Percentiles rank a stretch among this genome's conserved stretches.
Conservation (phyloP, 2,797 vertebrate genomes). For the Tangara arthus region DNA sequence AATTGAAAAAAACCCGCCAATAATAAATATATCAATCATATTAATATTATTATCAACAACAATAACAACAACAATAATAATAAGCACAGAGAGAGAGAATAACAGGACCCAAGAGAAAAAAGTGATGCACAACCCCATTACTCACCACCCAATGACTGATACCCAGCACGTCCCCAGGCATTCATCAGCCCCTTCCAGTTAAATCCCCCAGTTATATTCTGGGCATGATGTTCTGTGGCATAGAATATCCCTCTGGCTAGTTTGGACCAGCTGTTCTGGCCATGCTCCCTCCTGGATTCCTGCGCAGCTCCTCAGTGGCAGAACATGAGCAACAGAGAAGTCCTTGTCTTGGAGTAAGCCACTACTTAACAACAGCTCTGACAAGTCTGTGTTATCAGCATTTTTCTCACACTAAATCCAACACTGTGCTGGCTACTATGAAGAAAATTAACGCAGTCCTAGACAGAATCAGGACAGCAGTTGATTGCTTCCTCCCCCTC, state of each 20-base stretch:
- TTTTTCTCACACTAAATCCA: not conserved
- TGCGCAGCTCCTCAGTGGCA: not conserved
- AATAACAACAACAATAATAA: not conserved
- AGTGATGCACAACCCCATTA: not conserved
- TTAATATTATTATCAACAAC: not conserved
- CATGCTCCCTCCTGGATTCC: not conserved
- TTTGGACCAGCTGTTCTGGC: not conserved
- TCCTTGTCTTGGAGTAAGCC: not conserved
- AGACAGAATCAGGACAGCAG: not conserved
- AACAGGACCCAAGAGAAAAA: not conserved
- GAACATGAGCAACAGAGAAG: not conserved
- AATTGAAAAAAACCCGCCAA: not conserved
- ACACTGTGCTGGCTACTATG: not conserved
- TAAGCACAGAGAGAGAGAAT: not conserved
- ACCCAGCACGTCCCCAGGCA: fast-evolving
- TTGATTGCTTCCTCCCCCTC: not conserved
- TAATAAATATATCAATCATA: not conserved
- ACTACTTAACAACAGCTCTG: not conserved
- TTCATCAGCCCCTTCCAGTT: not conserved
- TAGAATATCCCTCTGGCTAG: not conserved
- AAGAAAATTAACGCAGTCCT: not conserved
- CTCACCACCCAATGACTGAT: not conserved
- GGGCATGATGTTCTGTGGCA: not conserved
- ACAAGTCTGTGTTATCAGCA: not conserved
- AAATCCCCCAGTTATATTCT: not conserved